A percentile compares a stretch with the other conserved stretches of the same genome.
Evolutionary conservation across 2,113 vertebrate genomes (phyloP).

Genomic region (Brachyhypopomus occidentalis): DNA sequence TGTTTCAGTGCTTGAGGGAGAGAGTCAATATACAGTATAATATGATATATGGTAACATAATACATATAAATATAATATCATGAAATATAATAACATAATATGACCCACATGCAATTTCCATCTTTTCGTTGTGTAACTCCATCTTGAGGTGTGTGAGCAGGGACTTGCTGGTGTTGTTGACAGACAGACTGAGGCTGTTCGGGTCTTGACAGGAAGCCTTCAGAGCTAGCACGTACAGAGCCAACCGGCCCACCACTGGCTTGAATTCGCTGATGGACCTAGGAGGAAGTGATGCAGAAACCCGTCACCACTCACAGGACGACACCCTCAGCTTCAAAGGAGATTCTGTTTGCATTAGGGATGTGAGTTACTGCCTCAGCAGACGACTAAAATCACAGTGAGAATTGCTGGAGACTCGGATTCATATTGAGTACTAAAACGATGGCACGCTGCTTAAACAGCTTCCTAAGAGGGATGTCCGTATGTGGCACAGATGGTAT

Average conservation of each 20-base stretch:
- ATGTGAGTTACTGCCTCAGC: too few species aligned
- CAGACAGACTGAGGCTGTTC: conserved; percentile 56
- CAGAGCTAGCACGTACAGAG: conserved; percentile 83
- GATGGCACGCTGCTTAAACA: too few species aligned
- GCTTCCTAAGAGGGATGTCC: neutral
- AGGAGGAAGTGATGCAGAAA: neutral
- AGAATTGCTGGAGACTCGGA: too few species aligned
- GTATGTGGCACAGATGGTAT: neutral
- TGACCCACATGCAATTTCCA: conserved; percentile 40
- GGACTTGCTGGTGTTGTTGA: conserved; percentile 46
- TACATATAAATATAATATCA: neutral
- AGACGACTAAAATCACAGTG: too few species aligned
- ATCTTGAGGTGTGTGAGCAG: conserved; percentile 83
- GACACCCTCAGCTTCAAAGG: too few species aligned
- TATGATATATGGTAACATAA: neutral
- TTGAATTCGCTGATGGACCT: conserved; percentile 54
- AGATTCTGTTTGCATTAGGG: too few species aligned
- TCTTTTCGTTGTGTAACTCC: conserved; percentile 80
- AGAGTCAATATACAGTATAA: neutral
- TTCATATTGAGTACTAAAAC: too few species aligned
- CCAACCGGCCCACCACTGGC: conserved; percentile 76
- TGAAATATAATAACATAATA: too few species aligned
- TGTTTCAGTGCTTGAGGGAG: too few species aligned
- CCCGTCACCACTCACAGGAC: too few species aligned
- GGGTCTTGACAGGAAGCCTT: conserved; percentile 80